Evolutionary conservation across 1,140 invertebrate genomes (phyloP), one percentile per base, ranked within the genome.

Genomic region (Monochamus saltuarius): DNA sequence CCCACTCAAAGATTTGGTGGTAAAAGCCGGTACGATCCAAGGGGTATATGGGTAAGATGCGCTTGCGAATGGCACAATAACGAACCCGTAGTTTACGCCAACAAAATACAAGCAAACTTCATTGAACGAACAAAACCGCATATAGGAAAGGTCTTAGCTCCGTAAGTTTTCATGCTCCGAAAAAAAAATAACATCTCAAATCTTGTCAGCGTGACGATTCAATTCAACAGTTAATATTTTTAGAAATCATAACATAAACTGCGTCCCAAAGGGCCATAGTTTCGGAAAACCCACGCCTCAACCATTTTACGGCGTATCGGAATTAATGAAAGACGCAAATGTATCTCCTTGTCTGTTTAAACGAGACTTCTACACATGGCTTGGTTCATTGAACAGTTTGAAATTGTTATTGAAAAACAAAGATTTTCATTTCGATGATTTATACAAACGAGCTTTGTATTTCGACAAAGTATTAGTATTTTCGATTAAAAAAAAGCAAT

Each of bases 231-330:
- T 29, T 10, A n/a, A 42, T 38, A n/a, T 36, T 67, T 73, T 60
- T 46, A 75, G 73, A 9, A 79, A 79, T 68, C 65, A 79, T 19
- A 82, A 81, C 58, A 77, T 77, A 3, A 62, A 62, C 19, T 67
- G 70, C 36, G 74, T 83, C n/a, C 77, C 78, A 9, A 55, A 76
- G 53, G 77, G 74, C 8, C 73, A 79, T 54, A 39, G 68, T 16
- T 83, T 80, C 68, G 81, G 80, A n/a, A 77, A 73, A 55, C 59
- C 74, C 13, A 62, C 64, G 8, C 70, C 73, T 22, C 76, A 77
- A 52, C 66, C 78, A n/a, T 70, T 75, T 9, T 75, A 70, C 66
- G 78, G 75, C 59, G 63, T 79, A 16, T 66, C 76, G 7, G 80
- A 81, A 56, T 72, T 78, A n/a, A 59, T 76, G n/a, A 72, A 70